phyloP scores from a whole-genome alignment of 2,113 vertebrate species.

The Hippocampus mohnikei region DNA sequence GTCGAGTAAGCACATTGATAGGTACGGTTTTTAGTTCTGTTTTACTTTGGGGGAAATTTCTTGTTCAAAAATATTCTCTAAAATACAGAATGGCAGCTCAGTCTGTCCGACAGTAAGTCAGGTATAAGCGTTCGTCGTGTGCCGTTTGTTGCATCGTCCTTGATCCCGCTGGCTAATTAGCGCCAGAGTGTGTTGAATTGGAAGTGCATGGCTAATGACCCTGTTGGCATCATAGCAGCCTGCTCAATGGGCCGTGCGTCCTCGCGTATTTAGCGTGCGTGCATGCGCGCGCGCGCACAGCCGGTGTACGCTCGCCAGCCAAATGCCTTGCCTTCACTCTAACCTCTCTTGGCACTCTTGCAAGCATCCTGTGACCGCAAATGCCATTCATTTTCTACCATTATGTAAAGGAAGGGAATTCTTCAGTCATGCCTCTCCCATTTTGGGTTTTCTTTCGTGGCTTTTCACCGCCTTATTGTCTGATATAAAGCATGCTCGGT shows the following conservation, averaged over 20 bases:
- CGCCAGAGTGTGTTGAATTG: constrained; percentile 68
- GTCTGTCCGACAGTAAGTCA: background rate
- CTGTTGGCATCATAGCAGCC: constrained; percentile 75
- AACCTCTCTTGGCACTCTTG: constrained; percentile 60
- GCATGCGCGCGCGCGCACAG: constrained; percentile 38
- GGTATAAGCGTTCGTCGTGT: no score
- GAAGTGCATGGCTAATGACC: constrained; percentile 69
- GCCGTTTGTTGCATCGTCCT: constrained; percentile 48
- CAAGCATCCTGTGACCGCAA: constrained; percentile 16
- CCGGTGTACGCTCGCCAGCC: constrained; percentile 47
- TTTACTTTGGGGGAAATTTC: background rate
- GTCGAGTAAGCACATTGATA: background rate
- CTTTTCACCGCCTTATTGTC: background rate
- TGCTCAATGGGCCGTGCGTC: constrained; percentile 71
- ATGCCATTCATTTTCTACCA: background rate
- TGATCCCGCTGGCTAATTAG: constrained; percentile 67
- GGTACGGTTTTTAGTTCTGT: background rate
- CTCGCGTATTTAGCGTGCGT: constrained; percentile 32
- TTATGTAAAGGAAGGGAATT: background rate
- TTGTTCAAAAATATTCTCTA: no score
- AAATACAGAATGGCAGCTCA: no score
- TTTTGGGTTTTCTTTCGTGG: background rate
- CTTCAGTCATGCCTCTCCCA: background rate
- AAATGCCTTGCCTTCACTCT: constrained; percentile 61
- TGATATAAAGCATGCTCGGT: no score